Percentiles rank a stretch among this genome's conserved stretches.
Evolutionary conservation across 2,888 invertebrate species (phyloP).

Genomic region (Leucoma salicis): DNA sequence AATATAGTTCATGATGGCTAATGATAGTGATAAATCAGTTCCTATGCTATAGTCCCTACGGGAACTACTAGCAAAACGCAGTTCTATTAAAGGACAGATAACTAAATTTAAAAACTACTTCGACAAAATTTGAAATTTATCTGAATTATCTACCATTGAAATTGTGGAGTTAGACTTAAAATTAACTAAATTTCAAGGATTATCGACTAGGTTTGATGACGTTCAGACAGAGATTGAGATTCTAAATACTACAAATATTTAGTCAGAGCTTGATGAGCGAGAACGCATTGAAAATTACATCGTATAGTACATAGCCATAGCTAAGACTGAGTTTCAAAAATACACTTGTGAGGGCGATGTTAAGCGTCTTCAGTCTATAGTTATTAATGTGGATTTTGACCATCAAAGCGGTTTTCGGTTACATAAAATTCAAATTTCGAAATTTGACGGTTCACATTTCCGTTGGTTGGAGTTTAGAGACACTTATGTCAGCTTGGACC

Average conservation of each 20-base stretch:
- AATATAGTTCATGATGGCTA: no score
- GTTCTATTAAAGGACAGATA: no score
- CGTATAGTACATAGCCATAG: background rate
- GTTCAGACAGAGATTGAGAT: conserved; percentile 14
- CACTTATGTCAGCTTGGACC: conserved; percentile 21
- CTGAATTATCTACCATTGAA: background rate
- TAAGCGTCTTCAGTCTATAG: background rate
- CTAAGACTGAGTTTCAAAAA: background rate
- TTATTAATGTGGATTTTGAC: background rate
- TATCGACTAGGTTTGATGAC: background rate
- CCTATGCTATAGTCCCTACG: no score
- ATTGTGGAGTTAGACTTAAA: background rate
- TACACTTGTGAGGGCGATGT: background rate
- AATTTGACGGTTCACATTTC: conserved; percentile 29
- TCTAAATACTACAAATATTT: conserved; percentile 7
- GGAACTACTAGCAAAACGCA: no score
- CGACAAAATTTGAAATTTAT: background rate
- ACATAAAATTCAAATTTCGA: conserved; percentile 25
- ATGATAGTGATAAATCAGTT: no score
- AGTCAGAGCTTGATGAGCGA: background rate
- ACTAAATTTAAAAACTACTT: no score
- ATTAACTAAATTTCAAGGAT: background rate
- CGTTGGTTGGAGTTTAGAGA: conserved; percentile 31
- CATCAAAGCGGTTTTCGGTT: background rate
- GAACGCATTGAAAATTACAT: background rate